These are phyloP conservation scores for Drosophila suzukii DNA, from an alignment of 1,140 invertebrate species.

Conservation along the genomic window DNA sequence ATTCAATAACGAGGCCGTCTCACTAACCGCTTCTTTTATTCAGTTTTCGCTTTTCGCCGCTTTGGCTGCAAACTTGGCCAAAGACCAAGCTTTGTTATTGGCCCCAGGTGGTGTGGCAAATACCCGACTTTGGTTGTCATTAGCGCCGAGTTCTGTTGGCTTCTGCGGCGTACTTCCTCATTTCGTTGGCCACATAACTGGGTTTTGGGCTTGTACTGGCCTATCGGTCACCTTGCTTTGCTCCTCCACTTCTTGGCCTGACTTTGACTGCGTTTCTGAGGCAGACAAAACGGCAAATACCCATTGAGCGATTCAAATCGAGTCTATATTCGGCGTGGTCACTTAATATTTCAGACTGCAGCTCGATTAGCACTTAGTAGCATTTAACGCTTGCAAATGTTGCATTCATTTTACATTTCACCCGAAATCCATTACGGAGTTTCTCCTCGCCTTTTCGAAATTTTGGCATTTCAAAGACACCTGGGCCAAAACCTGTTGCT, in stretches of 20 bases:
- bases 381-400: conserved; percentile 3
- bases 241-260: conserved; percentile 12
- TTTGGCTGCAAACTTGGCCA: conserved; percentile 26
- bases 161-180: conserved; percentile 37
- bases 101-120: conserved; percentile 22
- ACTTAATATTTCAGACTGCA: conserved; percentile 3
- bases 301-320: conserved; percentile 12
- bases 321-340: conserved; percentile 11
- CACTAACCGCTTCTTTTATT: conserved; percentile 38
- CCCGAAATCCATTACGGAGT: background rate
- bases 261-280: conserved; percentile 36
- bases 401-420: background rate
- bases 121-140: conserved; percentile 28
- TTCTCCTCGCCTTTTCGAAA: conserved; percentile 6
- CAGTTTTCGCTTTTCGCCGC: conserved; percentile 27
- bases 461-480: conserved; percentile 15
- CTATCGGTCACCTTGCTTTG: conserved; percentile 8
- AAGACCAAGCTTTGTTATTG: conserved; percentile 22
- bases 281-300: conserved; percentile 12
- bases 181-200: conserved; percentile 25
- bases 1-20: conserved; percentile 76
- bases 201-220: conserved; percentile 16
- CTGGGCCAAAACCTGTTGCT: conserved; percentile 31
- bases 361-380: conserved; percentile 7
- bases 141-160: conserved; percentile 36